Conservation (phyloP, 2,888 invertebrate genomes). For the Alloplasta piceator region DNA sequence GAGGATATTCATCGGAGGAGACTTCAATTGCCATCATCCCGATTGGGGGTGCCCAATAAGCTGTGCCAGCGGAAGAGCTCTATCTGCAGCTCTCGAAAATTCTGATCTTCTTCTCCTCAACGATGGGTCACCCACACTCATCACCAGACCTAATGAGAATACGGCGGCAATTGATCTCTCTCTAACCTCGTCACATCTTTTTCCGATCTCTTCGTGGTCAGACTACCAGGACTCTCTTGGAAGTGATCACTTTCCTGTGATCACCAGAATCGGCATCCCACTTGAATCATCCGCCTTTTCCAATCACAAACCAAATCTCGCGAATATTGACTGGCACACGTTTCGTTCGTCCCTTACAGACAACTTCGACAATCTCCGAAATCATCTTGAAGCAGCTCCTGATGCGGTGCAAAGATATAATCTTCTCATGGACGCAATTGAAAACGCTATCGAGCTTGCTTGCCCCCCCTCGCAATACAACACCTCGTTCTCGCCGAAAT, state of each 20-base stretch:
- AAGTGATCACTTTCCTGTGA: slow-evolving; percentile 45
- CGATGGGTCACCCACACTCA: slow-evolving; percentile 36
- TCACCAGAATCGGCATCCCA: not conserved
- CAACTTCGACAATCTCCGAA: not conserved
- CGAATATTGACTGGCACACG: not conserved
- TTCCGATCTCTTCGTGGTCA: slow-evolving; percentile 28
- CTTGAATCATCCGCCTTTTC: not conserved
- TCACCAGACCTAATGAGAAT: slow-evolving; percentile 16
- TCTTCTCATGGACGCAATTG: not conserved
- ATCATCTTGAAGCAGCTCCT: not conserved
- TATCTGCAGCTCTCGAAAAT: not conserved
- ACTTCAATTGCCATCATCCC: slow-evolving; percentile 54
- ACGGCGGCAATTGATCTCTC: slow-evolving; percentile 41
- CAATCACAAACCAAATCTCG: not conserved
- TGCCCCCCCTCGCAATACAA: not conserved
- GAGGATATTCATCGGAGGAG: slow-evolving; percentile 28
- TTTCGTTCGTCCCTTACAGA: not conserved
- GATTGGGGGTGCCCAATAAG: slow-evolving; percentile 38
- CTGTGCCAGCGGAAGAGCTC: not conserved
- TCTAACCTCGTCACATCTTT: slow-evolving; percentile 33
- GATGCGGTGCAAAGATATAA: not conserved
- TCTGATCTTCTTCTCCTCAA: slow-evolving; percentile 43
- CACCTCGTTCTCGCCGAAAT: not conserved
- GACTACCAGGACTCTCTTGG: slow-evolving; percentile 27
- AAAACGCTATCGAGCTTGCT: not conserved